phyloP scores from a whole-genome alignment of 2,797 vertebrate genomes.

The Phyllotis vaccarum region DNA sequence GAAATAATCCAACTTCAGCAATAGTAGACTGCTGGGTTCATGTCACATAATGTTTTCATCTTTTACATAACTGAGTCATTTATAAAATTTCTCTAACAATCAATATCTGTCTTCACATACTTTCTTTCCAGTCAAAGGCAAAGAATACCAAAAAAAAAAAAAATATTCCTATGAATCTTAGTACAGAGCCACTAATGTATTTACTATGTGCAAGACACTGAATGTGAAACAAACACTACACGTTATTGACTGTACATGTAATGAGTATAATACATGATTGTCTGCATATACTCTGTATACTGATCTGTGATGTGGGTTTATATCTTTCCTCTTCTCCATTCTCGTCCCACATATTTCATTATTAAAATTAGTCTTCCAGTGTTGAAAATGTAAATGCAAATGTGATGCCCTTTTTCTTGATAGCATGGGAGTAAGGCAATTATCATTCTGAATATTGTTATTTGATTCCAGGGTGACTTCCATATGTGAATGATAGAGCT shows the following conservation, averaged over 20 bases:
- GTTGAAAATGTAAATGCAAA: not conserved
- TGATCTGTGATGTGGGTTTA: not conserved
- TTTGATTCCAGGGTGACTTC: constrained; percentile 53
- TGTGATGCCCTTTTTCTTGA: not conserved
- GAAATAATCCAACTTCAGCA: not conserved
- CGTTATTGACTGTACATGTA: not conserved
- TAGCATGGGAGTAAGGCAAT: constrained; percentile 9
- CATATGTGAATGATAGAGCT: not conserved
- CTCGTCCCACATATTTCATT: not conserved
- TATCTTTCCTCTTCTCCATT: not conserved
- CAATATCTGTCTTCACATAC: not conserved
- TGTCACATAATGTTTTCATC: not conserved
- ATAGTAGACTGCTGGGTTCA: not conserved
- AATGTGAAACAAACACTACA: not conserved
- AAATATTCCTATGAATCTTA: not conserved
- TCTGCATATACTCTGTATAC: not conserved
- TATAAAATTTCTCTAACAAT: not conserved
- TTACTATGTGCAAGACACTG: not conserved
- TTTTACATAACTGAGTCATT: not conserved
- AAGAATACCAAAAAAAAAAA: not conserved
- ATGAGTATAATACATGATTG: not conserved
- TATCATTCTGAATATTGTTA: constrained; percentile 31
- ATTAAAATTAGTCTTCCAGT: constrained; percentile 47
- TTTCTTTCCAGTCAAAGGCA: not conserved
- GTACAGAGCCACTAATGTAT: not conserved